phyloP scores from a whole-genome alignment of 2,113 vertebrate genomes.

The Cavia porcellus region DNA sequence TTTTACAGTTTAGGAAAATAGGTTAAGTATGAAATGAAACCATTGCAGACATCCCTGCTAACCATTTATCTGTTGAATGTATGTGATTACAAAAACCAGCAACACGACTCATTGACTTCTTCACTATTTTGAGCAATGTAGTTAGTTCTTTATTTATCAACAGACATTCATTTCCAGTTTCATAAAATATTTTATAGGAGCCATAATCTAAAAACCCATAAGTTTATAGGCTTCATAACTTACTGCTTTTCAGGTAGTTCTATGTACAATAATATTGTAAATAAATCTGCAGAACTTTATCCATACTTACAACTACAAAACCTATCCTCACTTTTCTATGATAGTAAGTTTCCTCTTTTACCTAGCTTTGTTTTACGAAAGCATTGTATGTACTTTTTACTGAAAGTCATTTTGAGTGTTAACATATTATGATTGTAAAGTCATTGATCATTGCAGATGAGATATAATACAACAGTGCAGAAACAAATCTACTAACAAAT shows the following conservation, averaged over 20 bases:
- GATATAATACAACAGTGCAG: not conserved
- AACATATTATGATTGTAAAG: not conserved
- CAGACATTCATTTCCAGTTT: not conserved
- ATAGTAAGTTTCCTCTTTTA: not conserved
- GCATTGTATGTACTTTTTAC: not conserved
- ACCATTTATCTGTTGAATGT: not conserved
- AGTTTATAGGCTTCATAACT: not conserved
- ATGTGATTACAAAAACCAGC: not conserved
- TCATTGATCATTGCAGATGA: not conserved
- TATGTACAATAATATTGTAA: not conserved
- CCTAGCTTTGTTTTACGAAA: not conserved
- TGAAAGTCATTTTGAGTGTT: not conserved
- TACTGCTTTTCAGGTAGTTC: not conserved
- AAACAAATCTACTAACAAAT: not conserved
- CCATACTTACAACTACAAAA: not conserved
- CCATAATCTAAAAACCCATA: not conserved
- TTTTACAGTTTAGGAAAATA: not conserved
- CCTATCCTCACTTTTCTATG: not conserved
- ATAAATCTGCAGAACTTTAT: not conserved
- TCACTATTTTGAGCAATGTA: slow-evolving; percentile 15
- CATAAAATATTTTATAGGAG: not conserved
- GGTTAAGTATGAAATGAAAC: not conserved
- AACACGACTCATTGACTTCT: not conserved
- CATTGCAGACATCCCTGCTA: not conserved
- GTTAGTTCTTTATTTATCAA: not conserved